Base-by-base conservation (phyloP, 2,113 vertebrate genomes). In the Triplophysa dalaica region DNA sequence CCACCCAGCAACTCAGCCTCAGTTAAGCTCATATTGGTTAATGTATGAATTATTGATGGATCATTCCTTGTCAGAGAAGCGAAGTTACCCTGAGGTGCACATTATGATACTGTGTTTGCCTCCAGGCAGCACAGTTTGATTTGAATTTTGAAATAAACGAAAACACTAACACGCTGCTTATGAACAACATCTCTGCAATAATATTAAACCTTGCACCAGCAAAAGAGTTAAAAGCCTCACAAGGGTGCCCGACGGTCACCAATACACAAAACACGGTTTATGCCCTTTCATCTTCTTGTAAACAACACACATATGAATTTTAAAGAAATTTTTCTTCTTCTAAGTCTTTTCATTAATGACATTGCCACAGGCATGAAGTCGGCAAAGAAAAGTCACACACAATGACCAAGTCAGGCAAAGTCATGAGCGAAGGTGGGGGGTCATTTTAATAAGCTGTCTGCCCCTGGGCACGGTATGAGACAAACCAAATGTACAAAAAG, bases 401-500 rank as follows among this genome's bases (percentile, higher is more conserved):
- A 58, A 72, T 50, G 22, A 61, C 66, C 56, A 77, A 45, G 77
- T 66, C 75, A 52, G 45, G 79, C 69, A 56, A 66, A 70, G 79
- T 80, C 79, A 74, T 38, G 56, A 64, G 69, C 64, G 63, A 58
- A 62, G 78, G 75, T 78, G 75, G 64, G 77, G 54, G 83, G 70
- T 83, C 58, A 83, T 82, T 86, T 81, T 85, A 85, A 85, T 85
- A 86, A 81, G 61, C 81, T 76, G 24, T 78, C 54, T 79, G 77
- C 73, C 61, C 38, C 24, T 62, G 63, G 76, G 50, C 81, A 52
- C 48, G 38, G 24, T 45, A 56, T 66, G 66, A 78, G 60, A 52
- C 62, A 68, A 61, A 52, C 52, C 43, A 13, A 78, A 79, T 66
- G 70, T 68, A 62, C 54, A 45, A 65, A 80, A 80, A 70, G 16